phyloP scores from a whole-genome alignment of 2,888 invertebrate species.

The Yponomeuta sedellus region DNA sequence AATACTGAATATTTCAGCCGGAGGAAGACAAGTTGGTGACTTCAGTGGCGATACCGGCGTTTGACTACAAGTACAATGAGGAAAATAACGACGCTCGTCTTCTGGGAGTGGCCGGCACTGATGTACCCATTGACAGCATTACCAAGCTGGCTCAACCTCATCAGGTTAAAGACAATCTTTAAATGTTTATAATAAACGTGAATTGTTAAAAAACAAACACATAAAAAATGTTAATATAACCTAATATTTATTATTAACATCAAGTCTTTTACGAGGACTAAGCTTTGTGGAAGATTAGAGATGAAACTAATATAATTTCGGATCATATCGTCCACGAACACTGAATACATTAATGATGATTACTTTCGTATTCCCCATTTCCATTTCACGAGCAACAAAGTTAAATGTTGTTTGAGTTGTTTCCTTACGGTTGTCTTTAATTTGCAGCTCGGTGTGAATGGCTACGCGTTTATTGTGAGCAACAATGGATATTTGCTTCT shows the following conservation, averaged over 20 bases:
- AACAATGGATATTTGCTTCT: conserved; percentile 97
- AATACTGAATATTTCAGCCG: conserved; percentile 36
- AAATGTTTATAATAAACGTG: too few species aligned
- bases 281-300: neutral
- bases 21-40: conserved; percentile 84
- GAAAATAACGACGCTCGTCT: conserved; percentile 83
- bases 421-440: neutral
- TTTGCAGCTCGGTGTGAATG: conserved; percentile 94
- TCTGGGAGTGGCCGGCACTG: conserved; percentile 96
- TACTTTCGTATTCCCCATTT: neutral
- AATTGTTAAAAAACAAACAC: too few species aligned
- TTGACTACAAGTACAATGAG: conserved; percentile 82
- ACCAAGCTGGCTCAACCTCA: conserved; percentile 91
- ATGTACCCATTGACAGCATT: conserved; percentile 94
- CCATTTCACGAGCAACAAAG: neutral
- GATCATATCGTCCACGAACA: neutral
- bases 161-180: conserved; percentile 81
- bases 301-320: neutral
- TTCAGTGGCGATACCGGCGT: conserved; percentile 95
- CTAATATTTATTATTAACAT: too few species aligned
- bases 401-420: neutral
- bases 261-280: neutral
- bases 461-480: conserved; percentile 96
- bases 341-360: neutral
- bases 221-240: too few species aligned